Percentiles rank a stretch among this genome's conserved stretches.
Evolutionary conservation across 2,113 vertebrate genomes (phyloP).

Genomic region (Varanus salvator): DNA sequence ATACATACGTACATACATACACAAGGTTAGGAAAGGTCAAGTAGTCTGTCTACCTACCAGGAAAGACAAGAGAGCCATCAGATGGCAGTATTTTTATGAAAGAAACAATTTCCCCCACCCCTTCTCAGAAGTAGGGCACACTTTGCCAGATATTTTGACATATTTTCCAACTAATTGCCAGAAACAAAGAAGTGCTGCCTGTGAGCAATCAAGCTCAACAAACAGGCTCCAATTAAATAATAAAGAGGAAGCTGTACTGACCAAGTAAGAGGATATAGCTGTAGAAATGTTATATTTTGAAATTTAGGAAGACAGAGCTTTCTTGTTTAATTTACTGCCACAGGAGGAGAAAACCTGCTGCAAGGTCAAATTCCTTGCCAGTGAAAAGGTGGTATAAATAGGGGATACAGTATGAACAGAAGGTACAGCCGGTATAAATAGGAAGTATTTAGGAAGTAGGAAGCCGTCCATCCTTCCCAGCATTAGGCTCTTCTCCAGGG

Average conservation of each 20-base stretch:
- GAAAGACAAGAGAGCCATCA: background rate
- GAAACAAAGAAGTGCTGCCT: background rate
- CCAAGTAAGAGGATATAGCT: background rate
- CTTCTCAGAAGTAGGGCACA: background rate
- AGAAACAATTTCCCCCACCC: background rate
- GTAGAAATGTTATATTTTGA: background rate
- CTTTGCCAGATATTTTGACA: background rate
- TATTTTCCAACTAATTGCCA: background rate
- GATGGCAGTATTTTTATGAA: background rate
- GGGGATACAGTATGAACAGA: no score
- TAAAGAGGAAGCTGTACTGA: background rate
- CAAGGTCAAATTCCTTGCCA: background rate
- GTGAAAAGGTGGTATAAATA: background rate
- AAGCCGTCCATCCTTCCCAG: no score
- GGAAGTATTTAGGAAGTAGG: no score
- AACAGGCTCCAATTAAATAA: background rate
- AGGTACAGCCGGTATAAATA: no score
- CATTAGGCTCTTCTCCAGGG: no score
- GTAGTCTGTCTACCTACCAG: background rate
- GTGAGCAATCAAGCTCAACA: background rate
- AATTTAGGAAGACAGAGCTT: background rate
- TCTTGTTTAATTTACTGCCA: background rate
- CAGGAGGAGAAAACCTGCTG: background rate
- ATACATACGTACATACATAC: no score
- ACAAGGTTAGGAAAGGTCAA: background rate